Percentiles rank a stretch among this genome's conserved stretches.
Conservation (phyloP, 2,888 invertebrate species). For the Ophion costatus region DNA sequence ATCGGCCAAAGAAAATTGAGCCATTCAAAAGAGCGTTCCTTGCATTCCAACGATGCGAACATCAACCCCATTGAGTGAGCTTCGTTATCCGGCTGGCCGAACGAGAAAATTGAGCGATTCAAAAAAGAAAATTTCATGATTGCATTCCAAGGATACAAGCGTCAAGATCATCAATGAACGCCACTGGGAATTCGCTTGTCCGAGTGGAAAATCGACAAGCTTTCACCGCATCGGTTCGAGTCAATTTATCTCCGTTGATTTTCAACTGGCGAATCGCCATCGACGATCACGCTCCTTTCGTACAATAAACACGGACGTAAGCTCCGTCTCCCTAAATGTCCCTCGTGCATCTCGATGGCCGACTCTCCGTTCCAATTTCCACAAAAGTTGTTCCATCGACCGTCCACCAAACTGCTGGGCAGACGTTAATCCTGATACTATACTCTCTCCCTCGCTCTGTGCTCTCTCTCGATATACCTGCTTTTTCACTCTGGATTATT, state of each 20-base stretch:
- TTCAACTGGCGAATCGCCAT: background rate
- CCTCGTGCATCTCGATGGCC: slow-evolving; percentile 3
- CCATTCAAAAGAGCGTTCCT: too few species aligned
- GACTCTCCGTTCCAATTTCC: slow-evolving; percentile 36
- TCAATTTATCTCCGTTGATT: slow-evolving; percentile 4
- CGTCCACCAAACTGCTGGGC: slow-evolving; percentile 5
- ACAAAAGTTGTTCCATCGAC: slow-evolving; percentile 28
- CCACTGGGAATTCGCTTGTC: background rate
- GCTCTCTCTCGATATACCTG: slow-evolving; percentile 20
- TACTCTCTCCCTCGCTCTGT: background rate
- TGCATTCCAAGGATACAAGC: too few species aligned
- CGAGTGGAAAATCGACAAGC: background rate
- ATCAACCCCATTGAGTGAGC: too few species aligned
- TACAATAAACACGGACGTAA: background rate
- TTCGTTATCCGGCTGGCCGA: too few species aligned
- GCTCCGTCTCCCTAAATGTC: background rate
- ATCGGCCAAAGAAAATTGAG: too few species aligned
- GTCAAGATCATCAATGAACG: background rate
- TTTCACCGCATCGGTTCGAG: background rate
- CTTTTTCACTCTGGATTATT: slow-evolving; percentile 32
- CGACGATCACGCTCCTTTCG: background rate
- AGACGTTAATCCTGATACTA: slow-evolving; percentile 31
- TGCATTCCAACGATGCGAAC: too few species aligned
- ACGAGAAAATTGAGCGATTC: too few species aligned
- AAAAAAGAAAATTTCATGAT: too few species aligned